Evolutionary conservation across 2,113 vertebrate species (phyloP), one percentile per base, ranked within the genome.

Genomic region (Zootoca vivipara): DNA sequence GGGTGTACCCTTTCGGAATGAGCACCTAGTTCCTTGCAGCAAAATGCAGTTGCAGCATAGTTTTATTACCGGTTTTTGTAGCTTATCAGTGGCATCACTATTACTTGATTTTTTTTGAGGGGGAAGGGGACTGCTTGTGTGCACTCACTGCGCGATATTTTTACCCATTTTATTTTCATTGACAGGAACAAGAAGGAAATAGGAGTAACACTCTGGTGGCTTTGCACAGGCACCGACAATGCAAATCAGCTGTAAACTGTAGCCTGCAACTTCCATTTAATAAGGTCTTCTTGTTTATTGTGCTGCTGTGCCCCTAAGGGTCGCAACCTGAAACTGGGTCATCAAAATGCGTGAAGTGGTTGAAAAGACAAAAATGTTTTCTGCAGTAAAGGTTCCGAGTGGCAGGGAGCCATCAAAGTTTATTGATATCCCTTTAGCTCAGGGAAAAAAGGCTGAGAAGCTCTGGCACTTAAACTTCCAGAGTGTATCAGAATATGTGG

Each of bases 271-370:
- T 38, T 83, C 72, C 58, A 56, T 88, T 88, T 88, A 83, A 83
- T 83, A 83, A 88, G 72, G 72, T 52, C 40, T 38, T 33, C 18
- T 87, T 30, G 30, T 58, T 81, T 69, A n/a, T 40, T 67, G 24
- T 83, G 72, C 52, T 83, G 40, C 40, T 88, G 16, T 87, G 65
- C 58, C 87, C 58, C 40, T 46, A 77, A 82, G 72, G 73, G 42
- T 77, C 78, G n/a, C 87, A 88, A 56, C 62, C 62, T 88, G 72
- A 83, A 88, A 77, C 81, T 88, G 73, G 87, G 87, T 88, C 81
- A 88, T 42, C 38, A 56, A 83, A 83, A 88, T 83, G 70, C 77
- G 87, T 83, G 73, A 82, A 88, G 67, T 67, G 74, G 72, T 77
- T 83, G 87, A 38, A 83, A 78, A 88, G 40, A 35, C 40, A 22